A percentile compares a stretch with the other conserved stretches of the same genome.
Evolutionary conservation across 2,888 invertebrate genomes (phyloP).

Genomic region (Harpagoxenus sublaevis): DNA sequence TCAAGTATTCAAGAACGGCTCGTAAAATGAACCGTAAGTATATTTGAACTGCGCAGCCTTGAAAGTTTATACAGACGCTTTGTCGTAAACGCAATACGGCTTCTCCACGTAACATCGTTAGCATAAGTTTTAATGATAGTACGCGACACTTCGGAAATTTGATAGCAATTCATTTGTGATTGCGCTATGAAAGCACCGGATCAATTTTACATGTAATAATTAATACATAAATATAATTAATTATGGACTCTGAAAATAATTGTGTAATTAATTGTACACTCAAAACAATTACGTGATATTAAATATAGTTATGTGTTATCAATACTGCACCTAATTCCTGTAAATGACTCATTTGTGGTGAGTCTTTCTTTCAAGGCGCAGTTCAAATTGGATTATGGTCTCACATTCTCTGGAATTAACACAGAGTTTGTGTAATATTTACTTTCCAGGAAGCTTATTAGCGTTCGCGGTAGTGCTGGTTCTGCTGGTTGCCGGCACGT

Average conservation of each 20-base stretch:
- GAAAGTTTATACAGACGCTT: neutral
- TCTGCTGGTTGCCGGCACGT: constrained; percentile 34
- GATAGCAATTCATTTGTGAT: neutral
- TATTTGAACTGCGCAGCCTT: constrained; percentile 28
- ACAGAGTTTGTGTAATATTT: constrained; percentile 27
- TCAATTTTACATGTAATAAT: neutral
- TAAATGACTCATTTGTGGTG: neutral
- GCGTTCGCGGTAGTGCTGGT: constrained; percentile 18
- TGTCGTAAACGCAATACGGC: neutral
- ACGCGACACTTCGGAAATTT: neutral
- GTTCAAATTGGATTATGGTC: neutral
- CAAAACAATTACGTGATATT: neutral
- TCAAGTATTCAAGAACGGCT: constrained; percentile 1
- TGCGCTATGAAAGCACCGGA: neutral
- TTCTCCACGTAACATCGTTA: constrained; percentile 1
- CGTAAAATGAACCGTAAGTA: constrained; percentile 47
- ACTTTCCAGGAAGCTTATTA: constrained; percentile 46
- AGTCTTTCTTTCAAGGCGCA: neutral
- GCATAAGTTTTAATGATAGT: neutral
- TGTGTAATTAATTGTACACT: neutral
- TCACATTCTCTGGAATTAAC: neutral
- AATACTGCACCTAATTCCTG: neutral
- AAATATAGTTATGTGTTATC: neutral
- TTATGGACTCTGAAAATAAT: neutral
- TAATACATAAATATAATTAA: neutral